phyloP scores from a whole-genome alignment of 1,140 invertebrate species.

The Bursaphelenchus mucronatus region DNA sequence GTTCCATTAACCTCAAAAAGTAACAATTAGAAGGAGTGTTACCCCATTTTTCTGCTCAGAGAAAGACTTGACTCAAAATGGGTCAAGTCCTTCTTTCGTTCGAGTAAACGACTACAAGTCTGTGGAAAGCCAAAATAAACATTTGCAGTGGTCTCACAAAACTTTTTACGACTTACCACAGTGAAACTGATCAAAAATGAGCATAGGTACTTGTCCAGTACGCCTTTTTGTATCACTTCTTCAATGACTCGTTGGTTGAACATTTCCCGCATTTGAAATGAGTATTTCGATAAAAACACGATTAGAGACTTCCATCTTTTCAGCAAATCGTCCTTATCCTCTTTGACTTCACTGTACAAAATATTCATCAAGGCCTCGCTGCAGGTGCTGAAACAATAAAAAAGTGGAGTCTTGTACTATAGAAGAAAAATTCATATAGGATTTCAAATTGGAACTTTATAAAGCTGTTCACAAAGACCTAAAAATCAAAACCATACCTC shows the following conservation, averaged over 20 bases:
- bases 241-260: conserved; percentile 27
- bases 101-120: too few species aligned
- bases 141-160: too few species aligned
- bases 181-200: too few species aligned
- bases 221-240: neutral
- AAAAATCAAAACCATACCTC: conserved; percentile 12
- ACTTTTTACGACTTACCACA: too few species aligned
- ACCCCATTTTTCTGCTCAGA: neutral
- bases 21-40: conserved; percentile 2
- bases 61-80: too few species aligned
- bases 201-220: too few species aligned
- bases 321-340: neutral
- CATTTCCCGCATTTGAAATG: conserved; percentile 31
- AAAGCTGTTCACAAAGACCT: neutral
- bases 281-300: conserved; percentile 24
- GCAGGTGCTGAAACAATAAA: neutral
- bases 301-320: conserved; percentile 22
- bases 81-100: too few species aligned
- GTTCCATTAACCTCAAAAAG: conserved; percentile 31
- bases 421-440: conserved; percentile 16
- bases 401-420: neutral
- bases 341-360: conserved; percentile 8
- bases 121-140: too few species aligned
- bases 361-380: conserved; percentile 11
- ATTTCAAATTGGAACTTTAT: conserved; percentile 17